Evolutionary conservation across 2,113 vertebrate species (phyloP).

Genomic region (Corvus cornix): DNA sequence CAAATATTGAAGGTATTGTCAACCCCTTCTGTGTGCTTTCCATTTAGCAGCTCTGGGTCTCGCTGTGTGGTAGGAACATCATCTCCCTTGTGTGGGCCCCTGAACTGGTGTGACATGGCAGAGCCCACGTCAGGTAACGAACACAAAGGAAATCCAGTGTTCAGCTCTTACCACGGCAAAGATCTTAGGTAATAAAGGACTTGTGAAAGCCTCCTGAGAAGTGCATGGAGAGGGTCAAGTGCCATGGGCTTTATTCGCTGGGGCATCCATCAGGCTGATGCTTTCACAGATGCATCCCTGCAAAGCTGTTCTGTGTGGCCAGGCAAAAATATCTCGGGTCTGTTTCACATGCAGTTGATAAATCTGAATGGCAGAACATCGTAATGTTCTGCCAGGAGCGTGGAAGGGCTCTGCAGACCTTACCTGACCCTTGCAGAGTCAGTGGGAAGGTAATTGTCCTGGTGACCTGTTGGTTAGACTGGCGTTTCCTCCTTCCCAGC

Average conservation of each 20-base stretch:
- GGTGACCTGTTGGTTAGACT: neutral
- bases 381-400: neutral
- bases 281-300: neutral
- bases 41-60: neutral
- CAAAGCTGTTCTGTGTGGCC: neutral
- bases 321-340: neutral
- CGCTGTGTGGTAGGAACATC: accelerated
- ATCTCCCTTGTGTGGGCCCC: neutral
- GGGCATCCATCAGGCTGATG: neutral
- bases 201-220: neutral
- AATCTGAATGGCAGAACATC: accelerated
- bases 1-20: accelerated
- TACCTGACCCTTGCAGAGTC: accelerated
- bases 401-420: neutral
- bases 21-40: neutral
- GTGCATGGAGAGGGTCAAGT: too few species aligned
- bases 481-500: neutral
- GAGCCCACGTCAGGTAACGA: neutral
- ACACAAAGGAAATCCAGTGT: too few species aligned
- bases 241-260: accelerated
- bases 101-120: neutral
- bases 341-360: accelerated
- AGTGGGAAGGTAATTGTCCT: neutral
- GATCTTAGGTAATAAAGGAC: accelerated
- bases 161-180: neutral